These are phyloP conservation scores for Erebia ligea DNA, from an alignment of 2,888 invertebrate genomes.

Conservation along the genomic window DNA sequence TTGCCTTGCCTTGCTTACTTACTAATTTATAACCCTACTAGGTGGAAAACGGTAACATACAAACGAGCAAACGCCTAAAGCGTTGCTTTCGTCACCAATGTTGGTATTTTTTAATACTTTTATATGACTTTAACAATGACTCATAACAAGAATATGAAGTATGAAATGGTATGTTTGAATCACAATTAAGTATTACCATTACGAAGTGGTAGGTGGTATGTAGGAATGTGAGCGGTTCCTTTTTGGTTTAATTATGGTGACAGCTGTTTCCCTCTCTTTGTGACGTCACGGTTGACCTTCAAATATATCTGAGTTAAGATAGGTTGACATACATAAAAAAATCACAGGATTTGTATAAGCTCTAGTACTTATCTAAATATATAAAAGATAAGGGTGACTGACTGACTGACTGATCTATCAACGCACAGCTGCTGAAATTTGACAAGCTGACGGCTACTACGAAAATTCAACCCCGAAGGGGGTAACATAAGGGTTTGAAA, in stretches of 20 bases:
- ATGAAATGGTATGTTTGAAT: background rate
- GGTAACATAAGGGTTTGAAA: no score
- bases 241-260: conserved; percentile 19
- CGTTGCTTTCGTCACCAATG: background rate
- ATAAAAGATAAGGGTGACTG: no score
- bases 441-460: no score
- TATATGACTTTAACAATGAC: background rate
- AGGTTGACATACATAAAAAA: background rate
- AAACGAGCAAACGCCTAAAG: background rate
- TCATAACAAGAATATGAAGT: conserved; percentile 10
- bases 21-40: no score
- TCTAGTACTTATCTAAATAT: no score
- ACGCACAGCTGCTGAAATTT: no score
- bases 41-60: background rate
- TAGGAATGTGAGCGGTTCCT: conserved; percentile 22
- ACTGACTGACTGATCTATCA: no score
- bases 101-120: conserved; percentile 6
- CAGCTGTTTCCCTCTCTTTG: conserved; percentile 15
- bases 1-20: no score
- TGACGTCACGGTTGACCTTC: conserved; percentile 18
- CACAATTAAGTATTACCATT: background rate
- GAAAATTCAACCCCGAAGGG: no score
- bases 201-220: background rate
- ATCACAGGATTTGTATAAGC: no score
- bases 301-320: background rate